Evolutionary conservation across 53 echinoderm and acorn worm genomes (phyloP).

Genomic region (Mesocentrotus franciscanus): DNA sequence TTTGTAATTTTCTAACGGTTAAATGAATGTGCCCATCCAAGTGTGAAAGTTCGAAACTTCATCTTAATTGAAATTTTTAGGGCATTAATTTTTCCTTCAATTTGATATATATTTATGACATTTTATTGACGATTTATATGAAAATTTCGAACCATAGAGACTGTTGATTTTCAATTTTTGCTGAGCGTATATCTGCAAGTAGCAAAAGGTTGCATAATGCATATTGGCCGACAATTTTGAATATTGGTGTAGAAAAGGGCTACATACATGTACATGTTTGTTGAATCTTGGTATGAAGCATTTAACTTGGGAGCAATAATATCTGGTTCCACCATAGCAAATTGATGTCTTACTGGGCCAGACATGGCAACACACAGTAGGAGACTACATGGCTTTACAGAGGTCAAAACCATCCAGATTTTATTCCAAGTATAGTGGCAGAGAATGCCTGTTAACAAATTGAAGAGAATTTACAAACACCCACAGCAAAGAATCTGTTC

Average conservation of each 20-base stretch:
- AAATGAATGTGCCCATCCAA: too few species aligned
- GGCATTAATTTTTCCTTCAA: too few species aligned
- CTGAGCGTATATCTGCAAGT: too few species aligned
- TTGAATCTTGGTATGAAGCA: not conserved
- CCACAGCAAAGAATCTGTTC: not conserved
- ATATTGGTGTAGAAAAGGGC: not conserved
- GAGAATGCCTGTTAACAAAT: not conserved
- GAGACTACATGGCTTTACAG: not conserved
- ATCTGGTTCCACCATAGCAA: conserved; percentile 17
- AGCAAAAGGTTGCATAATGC: too few species aligned
- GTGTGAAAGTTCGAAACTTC: too few species aligned
- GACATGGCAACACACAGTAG: not conserved
- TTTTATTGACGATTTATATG: too few species aligned
- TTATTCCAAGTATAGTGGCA: not conserved
- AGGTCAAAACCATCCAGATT: conserved; percentile 17
- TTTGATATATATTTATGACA: too few species aligned
- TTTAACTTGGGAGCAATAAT: conserved; percentile 23
- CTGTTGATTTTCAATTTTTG: too few species aligned
- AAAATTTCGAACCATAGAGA: too few species aligned
- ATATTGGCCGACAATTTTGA: not conserved
- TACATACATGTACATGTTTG: too few species aligned
- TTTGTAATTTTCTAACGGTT: too few species aligned
- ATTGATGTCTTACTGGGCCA: conserved; percentile 27
- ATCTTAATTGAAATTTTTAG: too few species aligned
- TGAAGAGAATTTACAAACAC: not conserved